Conservation (phyloP, 2,113 vertebrate species). For the Perccottus glenii region DNA sequence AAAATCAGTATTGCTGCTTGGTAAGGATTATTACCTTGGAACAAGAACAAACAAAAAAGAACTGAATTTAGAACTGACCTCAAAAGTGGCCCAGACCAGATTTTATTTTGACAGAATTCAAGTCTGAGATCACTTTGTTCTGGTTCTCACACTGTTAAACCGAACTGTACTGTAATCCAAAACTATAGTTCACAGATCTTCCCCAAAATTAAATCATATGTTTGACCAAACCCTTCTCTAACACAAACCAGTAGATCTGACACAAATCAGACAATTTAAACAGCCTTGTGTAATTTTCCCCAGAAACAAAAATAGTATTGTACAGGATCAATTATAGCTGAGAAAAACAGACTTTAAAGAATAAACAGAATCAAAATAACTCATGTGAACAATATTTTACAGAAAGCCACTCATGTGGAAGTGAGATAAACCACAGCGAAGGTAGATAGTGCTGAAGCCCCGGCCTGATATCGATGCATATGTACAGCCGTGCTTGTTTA, state of each 20-base stretch:
- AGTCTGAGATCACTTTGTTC: too few relatives aligned
- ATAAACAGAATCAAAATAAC: conserved; percentile 19
- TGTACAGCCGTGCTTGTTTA: conserved; percentile 51
- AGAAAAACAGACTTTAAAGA: neutral
- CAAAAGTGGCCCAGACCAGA: too few relatives aligned
- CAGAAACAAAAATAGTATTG: neutral
- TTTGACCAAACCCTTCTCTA: neutral
- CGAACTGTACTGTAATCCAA: too few relatives aligned
- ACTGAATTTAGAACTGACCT: too few relatives aligned
- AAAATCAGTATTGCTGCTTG: too few relatives aligned
- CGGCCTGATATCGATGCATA: conserved; percentile 28
- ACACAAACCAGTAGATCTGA: too few relatives aligned
- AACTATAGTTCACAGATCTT: neutral
- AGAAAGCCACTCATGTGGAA: conserved; percentile 39
- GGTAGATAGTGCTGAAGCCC: conserved; percentile 17
- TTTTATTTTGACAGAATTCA: too few relatives aligned
- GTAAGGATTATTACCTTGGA: too few relatives aligned
- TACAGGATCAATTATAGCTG: conserved; percentile 9
- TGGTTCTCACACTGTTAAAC: too few relatives aligned
- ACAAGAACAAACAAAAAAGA: too few relatives aligned
- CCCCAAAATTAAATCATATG: neutral
- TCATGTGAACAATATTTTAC: conserved; percentile 12
- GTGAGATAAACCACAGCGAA: conserved; percentile 37
- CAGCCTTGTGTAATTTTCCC: neutral
- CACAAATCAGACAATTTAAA: neutral